These are phyloP conservation scores for Clepsis dumicolana DNA, from an alignment of 2,888 invertebrate species.

Conservation along the genomic window DNA sequence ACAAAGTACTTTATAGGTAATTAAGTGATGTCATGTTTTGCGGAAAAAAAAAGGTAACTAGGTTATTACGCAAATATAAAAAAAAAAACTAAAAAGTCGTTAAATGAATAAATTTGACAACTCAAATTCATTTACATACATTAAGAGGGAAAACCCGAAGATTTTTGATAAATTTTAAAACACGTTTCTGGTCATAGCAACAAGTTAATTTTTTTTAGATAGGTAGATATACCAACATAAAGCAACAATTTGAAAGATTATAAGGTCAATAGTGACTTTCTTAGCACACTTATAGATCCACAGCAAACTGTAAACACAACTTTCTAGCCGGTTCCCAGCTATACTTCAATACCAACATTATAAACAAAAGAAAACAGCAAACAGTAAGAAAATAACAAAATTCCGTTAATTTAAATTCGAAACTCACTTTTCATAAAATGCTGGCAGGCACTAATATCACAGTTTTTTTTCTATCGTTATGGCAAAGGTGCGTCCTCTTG, in stretches of 20 bases:
- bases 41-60: no score
- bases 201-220: no score
- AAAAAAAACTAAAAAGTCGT: background rate
- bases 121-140: background rate
- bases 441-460: slow-evolving; percentile 35
- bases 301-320: slow-evolving; percentile 10
- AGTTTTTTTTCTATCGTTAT: slow-evolving; percentile 2
- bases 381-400: background rate
- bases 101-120: background rate
- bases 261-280: slow-evolving; percentile 6
- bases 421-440: slow-evolving; percentile 27
- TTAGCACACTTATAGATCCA: background rate
- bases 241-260: slow-evolving; percentile 2
- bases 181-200: background rate
- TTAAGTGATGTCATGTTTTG: no score
- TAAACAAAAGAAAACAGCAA: background rate
- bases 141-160: background rate
- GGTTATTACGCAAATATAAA: no score
- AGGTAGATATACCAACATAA: background rate
- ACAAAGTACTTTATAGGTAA: no score
- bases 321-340: slow-evolving; percentile 10
- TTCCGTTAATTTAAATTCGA: background rate
- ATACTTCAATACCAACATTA: background rate
- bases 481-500: slow-evolving; percentile 6
- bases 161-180: background rate